Evolutionary conservation across 2,797 vertebrate genomes (phyloP), one percentile per base, ranked within the genome.

Genomic region (Carapus acus): DNA sequence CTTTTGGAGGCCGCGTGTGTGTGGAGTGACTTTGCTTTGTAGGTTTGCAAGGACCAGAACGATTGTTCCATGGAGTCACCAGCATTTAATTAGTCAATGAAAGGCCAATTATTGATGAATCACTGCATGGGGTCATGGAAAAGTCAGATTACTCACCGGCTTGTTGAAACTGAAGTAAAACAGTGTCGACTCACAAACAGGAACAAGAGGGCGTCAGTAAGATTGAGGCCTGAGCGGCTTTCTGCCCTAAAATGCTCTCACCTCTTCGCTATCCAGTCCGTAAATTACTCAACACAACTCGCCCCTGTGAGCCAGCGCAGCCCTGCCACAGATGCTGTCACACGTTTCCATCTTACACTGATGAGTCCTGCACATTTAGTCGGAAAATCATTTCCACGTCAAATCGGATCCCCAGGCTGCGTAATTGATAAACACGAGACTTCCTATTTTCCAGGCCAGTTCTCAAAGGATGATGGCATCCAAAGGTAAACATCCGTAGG

Each of bases 91-190:
- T 60, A 59, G 62, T 54, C 52, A 24, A 34, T 61, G 31, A 70
- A 67, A 63, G 48, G 50, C 43, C 50, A 45, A 29, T 62, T 73
- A 54, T 58, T 58, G 41, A 60, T 68, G 38, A 59, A 49, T 54
- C 46, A 48, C 55, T 65, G 41, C 13, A 14, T 37, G 56, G 52
- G 49, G 39, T 76, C n/a, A 2, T 66, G 46, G 45, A 74, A 79
- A 79, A 72, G 69, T 75, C 70, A 59, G 19, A 77, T 83, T 76
- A 83, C 64, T 78, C 81, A 78, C 52, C 52, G 56, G 51, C 52
- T n/a, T n/a, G n/a, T n/a, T 73, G 49, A 55, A 65, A 73, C 49
- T 71, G 46, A 73, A 45, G 51, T 69, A 41, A 77, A 77, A 66
- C 50, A 42, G 38, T 54, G 4, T 27, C 24, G 57, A 70, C 56